Evolutionary conservation across 2,113 vertebrate species (phyloP), one percentile per base, ranked within the genome.

Genomic region (Festucalex cinctus): DNA sequence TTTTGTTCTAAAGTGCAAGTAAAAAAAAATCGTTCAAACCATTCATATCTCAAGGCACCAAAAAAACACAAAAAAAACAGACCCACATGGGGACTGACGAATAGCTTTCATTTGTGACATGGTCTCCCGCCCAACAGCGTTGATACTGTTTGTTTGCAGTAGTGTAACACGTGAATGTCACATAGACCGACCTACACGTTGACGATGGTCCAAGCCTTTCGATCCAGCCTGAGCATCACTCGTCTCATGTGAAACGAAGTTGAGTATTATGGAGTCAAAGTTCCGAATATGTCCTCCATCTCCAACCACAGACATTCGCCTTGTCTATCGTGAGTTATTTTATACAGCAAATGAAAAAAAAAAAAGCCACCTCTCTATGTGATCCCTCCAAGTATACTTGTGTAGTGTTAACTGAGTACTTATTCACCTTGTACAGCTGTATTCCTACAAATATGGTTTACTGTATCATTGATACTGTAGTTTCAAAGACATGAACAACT

Each of bases 371-470:
- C 22, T 5, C 22, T 57, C 14, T 57, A 48, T 53, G 35, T 92
- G 91, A 92, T 88, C 90, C 93, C 94, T 92, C 94, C 93, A 94
- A 96, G 85, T 97, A 95, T 93, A 94, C 94, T 93, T 96, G 95
- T 98, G 94, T 98, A 94, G 96, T 98, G 95, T 95, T 98, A 94
- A 94, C 94, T 94, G 95, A 98, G 97, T 96, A 97, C 94, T 96
- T 26, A 85, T 88, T 85, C 96, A 97, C 94, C 95, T 92, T 98
- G 96, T 99, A 99, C 96, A 98, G 96, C 93, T 98, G 95, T 97
- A 97, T 95, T 94, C 95, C 95, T 98, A 98, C 97, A 98, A 97
- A 98, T 98, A 97, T 97, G 96, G 95, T 98, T 97, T 94, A 95
- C 96, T 98, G 96, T 97, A 98, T 98, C 96, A 98, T 92, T 89